Evolutionary conservation across 2,113 vertebrate genomes (phyloP).

Genomic region (Cisticola juncidis): DNA sequence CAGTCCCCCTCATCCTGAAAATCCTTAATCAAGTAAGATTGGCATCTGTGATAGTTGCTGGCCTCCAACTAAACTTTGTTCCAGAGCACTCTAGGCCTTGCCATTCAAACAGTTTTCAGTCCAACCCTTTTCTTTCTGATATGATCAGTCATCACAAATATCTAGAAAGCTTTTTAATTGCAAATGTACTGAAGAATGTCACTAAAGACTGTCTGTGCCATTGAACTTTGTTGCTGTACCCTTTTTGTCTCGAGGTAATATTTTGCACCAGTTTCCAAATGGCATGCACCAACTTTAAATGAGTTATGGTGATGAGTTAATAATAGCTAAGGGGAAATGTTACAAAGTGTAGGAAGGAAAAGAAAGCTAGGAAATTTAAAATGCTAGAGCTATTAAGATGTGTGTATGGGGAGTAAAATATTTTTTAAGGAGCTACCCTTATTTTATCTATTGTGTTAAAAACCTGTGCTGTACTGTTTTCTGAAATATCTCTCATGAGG

Average conservation of each 20-base stretch:
- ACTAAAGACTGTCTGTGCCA: background rate
- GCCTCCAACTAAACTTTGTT: background rate
- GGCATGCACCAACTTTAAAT: background rate
- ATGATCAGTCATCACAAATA: background rate
- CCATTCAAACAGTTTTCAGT: background rate
- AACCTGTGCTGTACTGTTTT: background rate
- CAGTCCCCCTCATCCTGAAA: background rate
- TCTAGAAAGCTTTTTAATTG: background rate
- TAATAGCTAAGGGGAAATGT: background rate
- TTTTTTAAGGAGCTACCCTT: rapidly evolving
- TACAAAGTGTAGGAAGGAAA: background rate
- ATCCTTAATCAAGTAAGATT: background rate
- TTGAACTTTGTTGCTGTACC: background rate
- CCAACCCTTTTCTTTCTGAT: background rate
- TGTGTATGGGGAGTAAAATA: background rate
- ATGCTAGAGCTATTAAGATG: background rate
- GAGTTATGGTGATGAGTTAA: background rate
- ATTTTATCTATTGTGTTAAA: background rate
- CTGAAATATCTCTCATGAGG: background rate
- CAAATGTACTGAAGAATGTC: background rate
- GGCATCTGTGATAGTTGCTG: background rate
- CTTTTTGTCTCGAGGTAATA: background rate
- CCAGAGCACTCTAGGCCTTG: background rate
- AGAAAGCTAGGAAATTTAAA: background rate
- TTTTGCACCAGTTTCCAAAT: background rate